Conservation (phyloP, 2,797 vertebrate genomes). For the Sebastes trivittatus region DNA sequence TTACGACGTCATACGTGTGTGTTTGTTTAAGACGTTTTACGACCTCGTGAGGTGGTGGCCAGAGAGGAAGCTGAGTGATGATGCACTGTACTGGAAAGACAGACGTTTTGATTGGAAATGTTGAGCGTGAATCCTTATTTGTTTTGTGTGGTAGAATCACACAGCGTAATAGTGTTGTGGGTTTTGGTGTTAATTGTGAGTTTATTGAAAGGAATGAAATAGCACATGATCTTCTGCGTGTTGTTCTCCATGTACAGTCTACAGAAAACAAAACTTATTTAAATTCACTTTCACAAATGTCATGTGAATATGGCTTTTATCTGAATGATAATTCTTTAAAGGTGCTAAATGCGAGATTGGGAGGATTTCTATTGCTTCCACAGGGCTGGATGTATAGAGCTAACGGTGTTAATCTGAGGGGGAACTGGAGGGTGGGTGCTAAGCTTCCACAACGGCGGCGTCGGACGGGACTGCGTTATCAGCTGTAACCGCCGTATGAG, state of each 20-base stretch:
- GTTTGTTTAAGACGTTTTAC: constrained; percentile 65
- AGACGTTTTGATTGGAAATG: constrained; percentile 1
- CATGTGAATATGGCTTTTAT: not conserved
- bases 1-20: constrained; percentile 42
- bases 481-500: no score
- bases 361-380: no score
- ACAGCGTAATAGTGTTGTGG: not conserved
- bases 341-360: no score
- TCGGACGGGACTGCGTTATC: accelerated
- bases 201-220: not conserved
- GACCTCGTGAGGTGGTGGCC: constrained; percentile 17
- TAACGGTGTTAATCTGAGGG: no score
- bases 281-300: not conserved
- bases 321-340: not conserved
- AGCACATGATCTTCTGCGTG: not conserved
- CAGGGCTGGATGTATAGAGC: no score
- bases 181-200: not conserved
- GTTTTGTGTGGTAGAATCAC: not conserved
- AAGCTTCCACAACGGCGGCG: no score
- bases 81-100: constrained; percentile 17
- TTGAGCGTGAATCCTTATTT: not conserved
- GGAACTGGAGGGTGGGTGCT: no score
- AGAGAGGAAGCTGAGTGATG: constrained; percentile 27
- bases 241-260: no score
- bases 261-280: not conserved